Evolutionary conservation across 2,888 invertebrate species (phyloP).

Genomic region (Troides oblongomaculatus): DNA sequence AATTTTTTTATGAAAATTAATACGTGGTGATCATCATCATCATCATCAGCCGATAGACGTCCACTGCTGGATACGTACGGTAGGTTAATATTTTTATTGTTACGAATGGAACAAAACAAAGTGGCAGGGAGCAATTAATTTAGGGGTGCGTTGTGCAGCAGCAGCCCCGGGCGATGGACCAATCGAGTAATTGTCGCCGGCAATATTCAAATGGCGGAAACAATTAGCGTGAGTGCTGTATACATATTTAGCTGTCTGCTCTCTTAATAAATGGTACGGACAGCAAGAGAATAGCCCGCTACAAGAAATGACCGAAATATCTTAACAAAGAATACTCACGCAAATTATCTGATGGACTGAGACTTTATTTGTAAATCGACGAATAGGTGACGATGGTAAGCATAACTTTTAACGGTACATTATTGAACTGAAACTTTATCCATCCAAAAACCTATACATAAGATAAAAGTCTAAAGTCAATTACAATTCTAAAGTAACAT

Average conservation of each 20-base stretch:
- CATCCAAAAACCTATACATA: no score
- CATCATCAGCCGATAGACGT: no score
- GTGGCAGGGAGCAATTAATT: constrained; percentile 72
- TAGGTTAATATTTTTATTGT: constrained; percentile 36
- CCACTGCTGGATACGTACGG: no score
- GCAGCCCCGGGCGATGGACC: constrained; percentile 62
- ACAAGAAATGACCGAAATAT: not conserved
- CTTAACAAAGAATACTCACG: not conserved
- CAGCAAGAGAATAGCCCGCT: not conserved
- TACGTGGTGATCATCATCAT: not conserved
- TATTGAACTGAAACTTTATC: no score
- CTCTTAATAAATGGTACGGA: constrained; percentile 34
- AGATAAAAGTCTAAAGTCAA: no score
- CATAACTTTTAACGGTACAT: no score
- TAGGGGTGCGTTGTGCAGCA: constrained; percentile 57
- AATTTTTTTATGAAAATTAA: not conserved
- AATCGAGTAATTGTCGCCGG: constrained; percentile 76
- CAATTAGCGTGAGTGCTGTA: constrained; percentile 77
- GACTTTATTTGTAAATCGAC: not conserved
- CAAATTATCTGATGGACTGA: not conserved
- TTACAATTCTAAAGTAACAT: not conserved
- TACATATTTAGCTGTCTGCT: constrained; percentile 50
- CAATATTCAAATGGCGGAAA: constrained; percentile 80
- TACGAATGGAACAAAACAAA: constrained; percentile 66
- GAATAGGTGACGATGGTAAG: not conserved